phyloP scores from a whole-genome alignment of 2,797 vertebrate species.

The Girardinus metallicus region DNA sequence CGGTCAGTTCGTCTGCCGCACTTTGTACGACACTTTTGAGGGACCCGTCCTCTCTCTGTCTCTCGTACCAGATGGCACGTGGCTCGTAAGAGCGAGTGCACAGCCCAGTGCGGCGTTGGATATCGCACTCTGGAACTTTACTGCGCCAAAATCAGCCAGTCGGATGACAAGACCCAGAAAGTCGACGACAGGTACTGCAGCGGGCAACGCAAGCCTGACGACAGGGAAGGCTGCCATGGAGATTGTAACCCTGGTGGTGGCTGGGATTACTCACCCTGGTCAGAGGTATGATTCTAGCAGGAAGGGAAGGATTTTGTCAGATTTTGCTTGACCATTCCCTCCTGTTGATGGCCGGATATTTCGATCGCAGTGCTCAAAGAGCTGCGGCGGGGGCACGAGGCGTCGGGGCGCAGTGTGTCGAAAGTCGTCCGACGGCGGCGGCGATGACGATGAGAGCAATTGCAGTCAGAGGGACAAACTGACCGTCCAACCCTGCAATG shows the following conservation, averaged over 20 bases:
- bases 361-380: conserved; percentile 90
- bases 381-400: conserved; percentile 89
- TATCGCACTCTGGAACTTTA: conserved; percentile 91
- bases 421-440: conserved; percentile 83
- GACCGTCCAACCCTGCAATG: conserved; percentile 89
- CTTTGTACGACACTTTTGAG: neutral
- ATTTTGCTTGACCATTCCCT: conserved; percentile 26
- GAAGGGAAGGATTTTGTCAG: neutral
- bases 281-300: conserved; percentile 84
- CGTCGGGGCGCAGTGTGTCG: conserved; percentile 89
- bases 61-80: conserved; percentile 87
- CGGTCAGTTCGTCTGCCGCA: neutral
- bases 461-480: conserved; percentile 93
- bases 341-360: conserved; percentile 27
- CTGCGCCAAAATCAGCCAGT: conserved; percentile 88
- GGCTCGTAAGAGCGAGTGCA: conserved; percentile 91
- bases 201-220: conserved; percentile 86
- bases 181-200: conserved; percentile 91
- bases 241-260: conserved; percentile 92
- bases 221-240: conserved; percentile 90
- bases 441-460: conserved; percentile 86
- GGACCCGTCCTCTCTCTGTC: neutral
- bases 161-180: conserved; percentile 89
- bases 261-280: conserved; percentile 96
- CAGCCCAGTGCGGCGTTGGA: conserved; percentile 90